Conservation (phyloP, 1,140 invertebrate genomes). For the Sycophaga agraensis region DNA sequence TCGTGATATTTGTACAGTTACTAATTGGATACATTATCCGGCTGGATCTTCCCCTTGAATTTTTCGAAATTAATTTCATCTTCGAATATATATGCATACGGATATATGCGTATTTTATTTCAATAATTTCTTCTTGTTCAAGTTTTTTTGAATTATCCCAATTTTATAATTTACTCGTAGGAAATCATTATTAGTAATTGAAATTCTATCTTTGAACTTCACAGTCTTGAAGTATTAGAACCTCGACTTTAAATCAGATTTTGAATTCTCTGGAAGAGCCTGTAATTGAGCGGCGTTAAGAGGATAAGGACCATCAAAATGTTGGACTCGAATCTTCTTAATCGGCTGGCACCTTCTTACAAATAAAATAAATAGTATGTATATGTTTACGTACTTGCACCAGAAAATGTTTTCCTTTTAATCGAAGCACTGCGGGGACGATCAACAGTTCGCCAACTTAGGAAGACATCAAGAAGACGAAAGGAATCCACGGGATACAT, state of each 20-base stretch:
- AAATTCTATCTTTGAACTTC: not conserved
- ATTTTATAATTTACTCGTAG: not conserved
- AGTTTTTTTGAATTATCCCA: not conserved
- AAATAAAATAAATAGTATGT: conserved; percentile 7
- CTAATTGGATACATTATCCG: not conserved
- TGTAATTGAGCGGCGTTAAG: too few relatives aligned
- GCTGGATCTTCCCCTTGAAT: not conserved
- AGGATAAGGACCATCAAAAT: not conserved
- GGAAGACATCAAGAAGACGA: conserved; percentile 11
- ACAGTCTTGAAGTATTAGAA: not conserved
- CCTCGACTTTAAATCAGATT: conserved; percentile 3
- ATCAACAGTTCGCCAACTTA: not conserved
- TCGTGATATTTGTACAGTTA: not conserved
- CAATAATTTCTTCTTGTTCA: conserved; percentile 1
- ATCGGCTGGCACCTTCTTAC: not conserved
- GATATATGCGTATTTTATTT: not conserved
- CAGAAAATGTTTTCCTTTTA: conserved; percentile 9
- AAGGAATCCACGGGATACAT: not conserved
- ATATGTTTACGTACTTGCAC: not conserved
- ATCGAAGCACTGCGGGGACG: not conserved
- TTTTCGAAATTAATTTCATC: too few relatives aligned
- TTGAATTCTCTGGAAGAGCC: too few relatives aligned
- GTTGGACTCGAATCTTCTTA: conserved; percentile 2
- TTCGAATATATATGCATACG: too few relatives aligned
- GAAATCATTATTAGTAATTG: not conserved